Base-by-base conservation (phyloP, 2,888 invertebrate genomes). In the Pseudococcus viburni region DNA sequence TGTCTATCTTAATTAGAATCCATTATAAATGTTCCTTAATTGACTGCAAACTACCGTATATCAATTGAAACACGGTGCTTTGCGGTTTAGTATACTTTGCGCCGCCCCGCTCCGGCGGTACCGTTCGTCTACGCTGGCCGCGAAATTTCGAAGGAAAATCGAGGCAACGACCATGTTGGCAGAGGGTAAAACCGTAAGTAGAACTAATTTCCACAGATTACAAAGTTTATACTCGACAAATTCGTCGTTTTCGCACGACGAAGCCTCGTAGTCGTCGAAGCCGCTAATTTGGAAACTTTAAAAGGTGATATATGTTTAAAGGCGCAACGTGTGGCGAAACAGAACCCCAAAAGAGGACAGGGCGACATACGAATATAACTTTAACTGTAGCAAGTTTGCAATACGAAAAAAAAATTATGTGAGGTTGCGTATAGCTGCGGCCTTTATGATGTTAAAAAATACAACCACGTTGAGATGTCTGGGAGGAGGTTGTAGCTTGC, bases 21-120 rank as follows among this genome's bases (percentile, higher is more conserved):
- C 80, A 83, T 83, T 83, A 83, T 83, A 83, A 83, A 83, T 83
- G 80, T 83, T 83, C 39, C 42, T 83, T 83, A 83, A 83, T 83
- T 83, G 80, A 83, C 80, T 83, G 46, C 80, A 83, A 83, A 83
- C 80, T 83, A 33, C 42, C 80, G 80, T 83, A 83, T 83, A 83
- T 83, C 80, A 83, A 83, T 83, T 83, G 80, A 46, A 83, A 42
- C 80, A 46, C 46, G 80, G 46, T 73, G 73, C 80, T 83, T 46
- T 46, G 80, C 46, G 80, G 80, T 83, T 46, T 46, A 26, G 17
- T 26, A 8, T 68, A 19, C 17, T 22, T 22, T 15, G 17, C 73
- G 73, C 73, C 33, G 73, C 4, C 73, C 15, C 12, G 33, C 59
- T 6, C n/a, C 55, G 8, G 8, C 64, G 22, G 26, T 33, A 33